Evolutionary conservation across 2,888 invertebrate species (phyloP).

Genomic region (Cartodere bifasciata): DNA sequence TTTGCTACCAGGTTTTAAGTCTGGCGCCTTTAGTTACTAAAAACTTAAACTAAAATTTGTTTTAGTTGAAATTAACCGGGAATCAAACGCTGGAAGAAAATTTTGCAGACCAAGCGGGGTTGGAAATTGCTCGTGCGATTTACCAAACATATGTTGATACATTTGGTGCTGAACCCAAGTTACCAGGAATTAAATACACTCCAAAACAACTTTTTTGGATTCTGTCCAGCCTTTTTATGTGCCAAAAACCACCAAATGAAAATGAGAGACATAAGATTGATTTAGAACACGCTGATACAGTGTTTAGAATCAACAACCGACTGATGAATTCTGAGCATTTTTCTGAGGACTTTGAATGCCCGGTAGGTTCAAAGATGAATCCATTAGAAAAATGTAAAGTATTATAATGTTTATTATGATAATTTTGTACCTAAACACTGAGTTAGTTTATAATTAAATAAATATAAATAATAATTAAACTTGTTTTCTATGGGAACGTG

Average conservation of each 20-base stretch:
- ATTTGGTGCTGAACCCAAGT: slow-evolving; percentile 8
- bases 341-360: slow-evolving; percentile 41
- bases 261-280: slow-evolving; percentile 14
- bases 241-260: slow-evolving; percentile 29
- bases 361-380: slow-evolving; percentile 40
- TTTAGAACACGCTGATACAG: slow-evolving; percentile 24
- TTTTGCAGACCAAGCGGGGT: slow-evolving; percentile 85
- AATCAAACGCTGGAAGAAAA: slow-evolving; percentile 72
- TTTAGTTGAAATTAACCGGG: slow-evolving; percentile 50
- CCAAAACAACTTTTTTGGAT: slow-evolving; percentile 38
- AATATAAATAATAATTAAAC: too few relatives aligned
- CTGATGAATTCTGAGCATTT: slow-evolving; percentile 43
- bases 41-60: too few relatives aligned
- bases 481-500: too few relatives aligned
- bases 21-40: too few relatives aligned
- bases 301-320: slow-evolving; percentile 41
- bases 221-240: slow-evolving; percentile 40
- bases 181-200: slow-evolving; percentile 15
- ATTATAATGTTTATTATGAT: slow-evolving; percentile 6
- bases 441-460: too few relatives aligned
- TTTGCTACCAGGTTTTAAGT: too few relatives aligned
- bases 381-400: slow-evolving; percentile 38
- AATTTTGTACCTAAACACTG: background rate
- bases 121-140: slow-evolving; percentile 59
- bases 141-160: slow-evolving; percentile 12